Base-by-base conservation (phyloP, 2,113 vertebrate genomes). In the Thalassoma bifasciatum region DNA sequence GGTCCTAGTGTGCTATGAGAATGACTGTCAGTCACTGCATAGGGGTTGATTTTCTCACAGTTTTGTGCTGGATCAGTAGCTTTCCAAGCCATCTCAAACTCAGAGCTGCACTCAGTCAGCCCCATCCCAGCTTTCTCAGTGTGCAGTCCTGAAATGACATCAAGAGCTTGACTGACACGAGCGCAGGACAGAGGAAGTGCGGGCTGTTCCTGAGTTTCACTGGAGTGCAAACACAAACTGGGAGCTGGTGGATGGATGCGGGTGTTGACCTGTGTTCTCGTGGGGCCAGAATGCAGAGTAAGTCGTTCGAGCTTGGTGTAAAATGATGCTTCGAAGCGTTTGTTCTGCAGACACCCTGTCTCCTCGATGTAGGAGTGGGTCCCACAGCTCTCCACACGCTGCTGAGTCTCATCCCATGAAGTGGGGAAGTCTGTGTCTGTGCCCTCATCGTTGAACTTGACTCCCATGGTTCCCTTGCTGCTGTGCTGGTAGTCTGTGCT, bases 341-440 rank as follows among this genome's bases (percentile, higher is more conserved):
- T 85, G 58, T 91, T 93, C 81, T 94, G 92, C 73, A 94, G 86
- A 60, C 93, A 93, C 0, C 94, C 93, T 0, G 93, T 94, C 82
- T 95, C 94, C 82, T 94, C 93, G 4, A 93, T 92, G 87, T 94
- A 94, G 17, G 93, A 88, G 71, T 93, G 91, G 14, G 93, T 93
- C 51, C 85, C 83, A 9, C 89, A 94, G 87, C 84, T 94, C 64
- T 94, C 93, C 70, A 94, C 69, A 1, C 85, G 82, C 62, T 75
- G 88, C 75, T 89, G 87, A 4, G 90, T 90, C 86, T 93, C 92
- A n/a, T 92, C 85, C 93, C 92, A 94, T 7, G 85, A 87, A 1
- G 81, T 69, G 10, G 80, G 74, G 23, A 88, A 89, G 26, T 91
- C 92, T 0, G 66, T 52, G 22, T 91, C 91, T 0, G 88, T 74